Evolutionary conservation across 2,797 vertebrate species (phyloP), one percentile per base, ranked within the genome.

Genomic region (Myripristis jacobus): DNA sequence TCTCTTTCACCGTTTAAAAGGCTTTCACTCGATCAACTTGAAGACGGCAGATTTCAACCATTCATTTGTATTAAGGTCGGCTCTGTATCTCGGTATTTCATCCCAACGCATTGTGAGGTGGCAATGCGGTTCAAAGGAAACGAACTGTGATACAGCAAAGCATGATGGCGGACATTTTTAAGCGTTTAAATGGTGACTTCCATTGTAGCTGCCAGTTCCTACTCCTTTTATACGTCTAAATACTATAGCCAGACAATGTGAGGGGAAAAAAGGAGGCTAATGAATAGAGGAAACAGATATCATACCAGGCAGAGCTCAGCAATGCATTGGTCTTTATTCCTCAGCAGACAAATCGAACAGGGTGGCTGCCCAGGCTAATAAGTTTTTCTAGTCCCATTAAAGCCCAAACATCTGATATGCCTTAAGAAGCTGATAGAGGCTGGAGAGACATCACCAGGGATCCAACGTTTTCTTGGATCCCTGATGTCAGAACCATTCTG

Each of bases 401-500:
- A 89, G 88, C 79, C 83, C 70, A 75, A 82, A 88, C 87, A 91
- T 88, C 83, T 93, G 87, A 92, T 87, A 87, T 77, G 88, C 85
- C 79, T 91, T 84, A 83, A 72, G 74, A 61, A 70, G 86, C 81
- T 81, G 80, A 79, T 82, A 81, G 78, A 88, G 75, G 58, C 71
- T 85, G 77, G 84, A 66, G 51, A 83, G 51, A 65, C 67, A 79
- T 31, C 29, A 79, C 8, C 29, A 31, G 29, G 29, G 73, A 70
- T 58, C 22, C 63, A 53, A 81, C 80, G 77, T 79, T 84, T 88
- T 75, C 66, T 63, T 84, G 82, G 71, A 84, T 65, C 44, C 43
- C 50, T 79, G 81, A 69, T 74, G 81, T 75, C 82, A n/a, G 55
- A 87, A 56, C 46, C 70, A 82, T 85, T 81, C 77, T 72, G 74